Conservation (phyloP, 2,888 invertebrate species). For the Lordiphosa fenestrarum region DNA sequence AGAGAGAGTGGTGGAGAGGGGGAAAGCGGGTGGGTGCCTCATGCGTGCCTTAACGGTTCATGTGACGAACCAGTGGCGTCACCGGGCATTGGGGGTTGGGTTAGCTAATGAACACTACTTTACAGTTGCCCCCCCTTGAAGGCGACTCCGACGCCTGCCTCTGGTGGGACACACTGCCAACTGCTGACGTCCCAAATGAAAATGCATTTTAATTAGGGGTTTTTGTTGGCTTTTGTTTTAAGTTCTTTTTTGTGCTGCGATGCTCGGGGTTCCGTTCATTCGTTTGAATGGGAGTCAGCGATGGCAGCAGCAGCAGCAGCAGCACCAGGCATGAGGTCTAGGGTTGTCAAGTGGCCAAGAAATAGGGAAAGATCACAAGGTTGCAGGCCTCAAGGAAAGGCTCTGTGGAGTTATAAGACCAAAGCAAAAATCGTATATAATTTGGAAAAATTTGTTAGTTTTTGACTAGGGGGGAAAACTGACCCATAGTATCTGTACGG, state of each 20-base stretch:
- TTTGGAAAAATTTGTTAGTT: too few relatives aligned
- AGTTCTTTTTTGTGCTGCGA: conserved; percentile 48
- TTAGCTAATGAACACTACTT: conserved; percentile 37
- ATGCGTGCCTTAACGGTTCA: conserved; percentile 62
- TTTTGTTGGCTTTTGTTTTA: conserved; percentile 73
- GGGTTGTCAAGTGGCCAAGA: conserved; percentile 38
- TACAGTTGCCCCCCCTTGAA: conserved; percentile 4
- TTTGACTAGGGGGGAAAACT: too few relatives aligned
- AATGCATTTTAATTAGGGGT: conserved; percentile 79
- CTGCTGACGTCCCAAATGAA: conserved; percentile 72
- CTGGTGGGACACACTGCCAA: not conserved
- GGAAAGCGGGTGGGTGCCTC: conserved; percentile 16
- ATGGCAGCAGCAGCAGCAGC: too few relatives aligned
- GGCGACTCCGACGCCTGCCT: conserved; percentile 6
- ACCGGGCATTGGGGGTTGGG: not conserved
- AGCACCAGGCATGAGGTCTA: conserved; percentile 29
- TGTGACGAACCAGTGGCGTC: conserved; percentile 53
- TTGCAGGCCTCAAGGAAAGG: too few relatives aligned
- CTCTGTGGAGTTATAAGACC: too few relatives aligned
- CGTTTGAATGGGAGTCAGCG: not conserved
- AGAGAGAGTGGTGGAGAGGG: conserved; percentile 8
- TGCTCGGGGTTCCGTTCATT: conserved; percentile 17
- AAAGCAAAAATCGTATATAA: too few relatives aligned
- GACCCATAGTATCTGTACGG: too few relatives aligned
- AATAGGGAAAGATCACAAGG: too few relatives aligned